These are phyloP conservation scores for Momotus momota DNA, from an alignment of 2,797 vertebrate genomes.

Conservation along the genomic window DNA sequence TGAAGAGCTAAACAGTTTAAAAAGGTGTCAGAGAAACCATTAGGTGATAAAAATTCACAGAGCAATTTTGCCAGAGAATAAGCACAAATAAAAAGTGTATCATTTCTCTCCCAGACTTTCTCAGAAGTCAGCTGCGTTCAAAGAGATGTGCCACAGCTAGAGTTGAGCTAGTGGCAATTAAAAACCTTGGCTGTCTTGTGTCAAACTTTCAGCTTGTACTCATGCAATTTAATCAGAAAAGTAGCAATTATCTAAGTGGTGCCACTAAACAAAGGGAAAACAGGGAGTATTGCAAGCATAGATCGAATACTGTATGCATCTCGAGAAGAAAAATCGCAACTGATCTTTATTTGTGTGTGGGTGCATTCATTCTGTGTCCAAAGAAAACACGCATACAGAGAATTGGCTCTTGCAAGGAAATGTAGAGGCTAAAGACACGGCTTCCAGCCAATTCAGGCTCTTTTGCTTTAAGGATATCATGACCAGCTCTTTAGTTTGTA, in stretches of 20 bases:
- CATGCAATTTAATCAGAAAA: slow-evolving; percentile 9
- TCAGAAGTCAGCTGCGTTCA: background rate
- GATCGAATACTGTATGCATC: background rate
- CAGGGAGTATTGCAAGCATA: background rate
- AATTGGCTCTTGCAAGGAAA: background rate
- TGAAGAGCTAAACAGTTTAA: slow-evolving; percentile 37
- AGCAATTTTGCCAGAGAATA: slow-evolving; percentile 42
- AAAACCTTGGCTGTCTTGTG: background rate
- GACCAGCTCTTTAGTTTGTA: background rate
- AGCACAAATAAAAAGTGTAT: slow-evolving; percentile 23
- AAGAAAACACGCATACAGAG: background rate
- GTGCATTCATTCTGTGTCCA: background rate
- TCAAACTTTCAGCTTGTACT: slow-evolving; percentile 5
- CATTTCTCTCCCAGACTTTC: background rate
- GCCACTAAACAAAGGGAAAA: background rate
- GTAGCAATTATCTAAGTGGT: background rate
- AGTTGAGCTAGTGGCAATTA: slow-evolving; percentile 5
- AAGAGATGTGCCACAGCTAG: background rate
- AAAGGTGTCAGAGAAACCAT: slow-evolving; percentile 50
- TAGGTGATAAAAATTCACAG: slow-evolving; percentile 32
- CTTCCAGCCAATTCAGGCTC: background rate
- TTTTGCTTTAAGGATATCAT: background rate
- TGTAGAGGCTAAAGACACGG: background rate
- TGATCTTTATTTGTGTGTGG: background rate
- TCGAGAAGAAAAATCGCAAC: background rate